phyloP scores from a whole-genome alignment of 2,888 invertebrate genomes.

The Scaptodrosophila latifasciaeformis region DNA sequence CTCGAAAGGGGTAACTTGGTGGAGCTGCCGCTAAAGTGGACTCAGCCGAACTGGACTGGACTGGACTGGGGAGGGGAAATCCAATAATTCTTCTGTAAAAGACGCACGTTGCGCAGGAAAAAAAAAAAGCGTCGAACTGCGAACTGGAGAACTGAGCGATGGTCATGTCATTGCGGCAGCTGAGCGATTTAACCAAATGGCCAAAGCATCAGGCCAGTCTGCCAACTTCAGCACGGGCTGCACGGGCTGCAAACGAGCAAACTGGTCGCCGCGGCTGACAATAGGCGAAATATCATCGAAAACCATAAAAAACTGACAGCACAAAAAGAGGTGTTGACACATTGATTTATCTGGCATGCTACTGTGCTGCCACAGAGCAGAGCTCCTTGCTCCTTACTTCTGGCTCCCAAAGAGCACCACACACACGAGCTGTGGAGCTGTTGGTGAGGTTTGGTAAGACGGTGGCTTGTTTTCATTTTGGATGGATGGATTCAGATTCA shows the following conservation, averaged over 20 bases:
- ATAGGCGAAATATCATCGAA: constrained; percentile 73
- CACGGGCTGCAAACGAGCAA: constrained; percentile 40
- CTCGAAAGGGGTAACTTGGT: no score
- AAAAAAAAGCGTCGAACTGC: constrained; percentile 31
- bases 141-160: constrained; percentile 33
- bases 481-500: constrained; percentile 60
- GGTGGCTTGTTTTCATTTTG: constrained; percentile 24
- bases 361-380: constrained; percentile 60
- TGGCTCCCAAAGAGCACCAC: no score
- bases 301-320: constrained; percentile 74
- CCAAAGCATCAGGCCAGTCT: no score
- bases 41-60: no score
- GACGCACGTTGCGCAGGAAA: constrained; percentile 24
- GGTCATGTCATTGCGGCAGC: constrained; percentile 43
- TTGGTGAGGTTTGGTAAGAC: no score
- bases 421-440: no score
- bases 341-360: constrained; percentile 75
- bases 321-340: constrained; percentile 75
- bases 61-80: constrained; percentile 24
- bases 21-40: no score
- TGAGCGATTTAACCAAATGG: constrained; percentile 65
- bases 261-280: constrained; percentile 59
- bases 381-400: constrained; percentile 11
- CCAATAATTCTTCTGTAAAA: constrained; percentile 69
- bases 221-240: no score